Base-by-base conservation (phyloP, 2,113 vertebrate genomes). In the Salminus brasiliensis region DNA sequence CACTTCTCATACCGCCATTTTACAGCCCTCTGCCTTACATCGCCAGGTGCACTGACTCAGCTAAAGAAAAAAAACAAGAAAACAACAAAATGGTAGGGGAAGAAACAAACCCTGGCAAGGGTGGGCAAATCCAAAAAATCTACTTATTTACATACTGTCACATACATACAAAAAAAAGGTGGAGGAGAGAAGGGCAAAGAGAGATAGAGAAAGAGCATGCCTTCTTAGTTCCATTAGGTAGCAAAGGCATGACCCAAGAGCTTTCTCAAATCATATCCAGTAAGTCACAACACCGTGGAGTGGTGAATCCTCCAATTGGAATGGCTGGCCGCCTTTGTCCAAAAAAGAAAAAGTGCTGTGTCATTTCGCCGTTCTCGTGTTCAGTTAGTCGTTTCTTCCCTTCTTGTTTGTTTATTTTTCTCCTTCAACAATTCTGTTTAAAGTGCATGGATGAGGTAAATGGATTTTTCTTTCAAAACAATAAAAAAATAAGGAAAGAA, bases 371-470 rank as follows among this genome's bases (percentile, higher is more conserved):
- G 45, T 36, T 81, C 49, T 60, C 30, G 27, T 84, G 72, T 25
- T 67, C 16, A 36, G 12, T 45, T 73, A 72, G 59, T 29, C 49
- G 2, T 65, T 76, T 74, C 39, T 65, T 30, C 72, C 66, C 21
- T 55, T 70, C 16, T 7, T n/a, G 25, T 32, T 62, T 63, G 73
- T 78, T 32, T 60, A 34, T 79, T 74, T 13, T 49, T 74, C 83
- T 81, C 86, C 30, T 74, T 83, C 75, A 79, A 89, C 74, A 62
- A 76, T 85, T 89, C 85, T 92, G 94, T 95, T 96, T 99, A 98
- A 99, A 99, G 97, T 99, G 97, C 97, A 96, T 96, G 96, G 93
- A 98, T 98, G 97, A 99, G 97, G 97, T 99, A 98, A 85, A 80
- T 66, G 63, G 57, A 82, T 47, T 72, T 76, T 53, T 72, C 55